Percentiles rank a stretch among this genome's conserved stretches.
Conservation (phyloP, 2,113 vertebrate species). For the Daboia siamensis region DNA sequence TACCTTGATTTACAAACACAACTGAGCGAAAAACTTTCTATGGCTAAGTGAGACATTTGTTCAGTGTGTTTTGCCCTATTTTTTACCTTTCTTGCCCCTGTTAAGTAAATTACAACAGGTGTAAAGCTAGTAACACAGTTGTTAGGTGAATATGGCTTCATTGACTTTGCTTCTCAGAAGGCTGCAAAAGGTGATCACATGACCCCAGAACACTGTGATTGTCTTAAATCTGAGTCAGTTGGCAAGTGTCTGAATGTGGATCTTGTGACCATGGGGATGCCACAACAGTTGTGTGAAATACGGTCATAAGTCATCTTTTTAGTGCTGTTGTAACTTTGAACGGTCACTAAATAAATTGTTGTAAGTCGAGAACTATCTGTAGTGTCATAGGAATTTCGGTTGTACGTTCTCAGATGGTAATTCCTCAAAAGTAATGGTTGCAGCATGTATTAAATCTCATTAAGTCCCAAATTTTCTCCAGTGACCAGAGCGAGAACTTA, state of each 20-base stretch:
- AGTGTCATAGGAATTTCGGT: background rate
- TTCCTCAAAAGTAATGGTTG: slow-evolving; percentile 9
- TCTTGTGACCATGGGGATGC: background rate
- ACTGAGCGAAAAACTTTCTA: too few relatives aligned
- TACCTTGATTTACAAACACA: background rate
- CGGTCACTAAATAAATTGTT: background rate
- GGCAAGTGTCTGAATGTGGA: background rate
- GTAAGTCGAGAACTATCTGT: background rate
- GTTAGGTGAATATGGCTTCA: background rate
- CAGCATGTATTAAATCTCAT: background rate
- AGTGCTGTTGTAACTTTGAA: background rate
- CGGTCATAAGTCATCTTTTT: background rate
- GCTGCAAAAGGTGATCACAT: background rate
- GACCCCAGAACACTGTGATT: background rate
- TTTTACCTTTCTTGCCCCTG: background rate
- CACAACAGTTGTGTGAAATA: background rate
- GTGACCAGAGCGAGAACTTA: background rate
- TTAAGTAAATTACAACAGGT: background rate
- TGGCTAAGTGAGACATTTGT: background rate
- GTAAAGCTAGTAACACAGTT: background rate
- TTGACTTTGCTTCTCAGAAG: background rate
- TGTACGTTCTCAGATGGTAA: background rate
- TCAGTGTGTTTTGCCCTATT: background rate
- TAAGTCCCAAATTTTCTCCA: background rate
- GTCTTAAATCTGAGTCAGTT: background rate